phyloP scores from a whole-genome alignment of 2,888 invertebrate genomes.

The Phlogophora meticulosa region DNA sequence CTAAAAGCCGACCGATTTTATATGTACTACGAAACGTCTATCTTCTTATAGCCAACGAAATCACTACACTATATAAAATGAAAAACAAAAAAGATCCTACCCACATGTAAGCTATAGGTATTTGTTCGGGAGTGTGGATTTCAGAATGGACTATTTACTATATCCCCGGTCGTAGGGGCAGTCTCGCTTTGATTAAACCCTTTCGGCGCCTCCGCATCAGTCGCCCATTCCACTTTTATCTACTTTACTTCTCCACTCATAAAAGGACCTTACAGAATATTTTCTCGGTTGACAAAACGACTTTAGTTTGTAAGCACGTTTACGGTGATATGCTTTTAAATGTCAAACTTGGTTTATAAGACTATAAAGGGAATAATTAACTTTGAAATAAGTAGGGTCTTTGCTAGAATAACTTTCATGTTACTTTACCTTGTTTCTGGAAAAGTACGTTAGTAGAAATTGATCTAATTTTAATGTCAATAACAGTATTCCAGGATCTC shows the following conservation, averaged over 20 bases:
- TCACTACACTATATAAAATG: constrained; percentile 33
- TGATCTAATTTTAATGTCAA: constrained; percentile 14
- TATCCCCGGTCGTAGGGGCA: constrained; percentile 77
- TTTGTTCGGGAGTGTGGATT: constrained; percentile 61
- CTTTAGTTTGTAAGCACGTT: constrained; percentile 57
- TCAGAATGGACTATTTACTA: constrained; percentile 77
- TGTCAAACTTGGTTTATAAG: constrained; percentile 52
- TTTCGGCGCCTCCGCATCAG: constrained; percentile 77
- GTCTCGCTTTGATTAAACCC: constrained; percentile 86
- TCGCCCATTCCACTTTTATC: constrained; percentile 81
- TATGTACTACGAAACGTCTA: not conserved
- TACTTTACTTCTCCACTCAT: constrained; percentile 76
- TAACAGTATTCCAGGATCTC: not conserved
- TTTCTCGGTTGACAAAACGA: constrained; percentile 68
- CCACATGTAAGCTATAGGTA: constrained; percentile 52
- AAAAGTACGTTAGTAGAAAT: constrained; percentile 20
- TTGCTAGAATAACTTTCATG: constrained; percentile 37
- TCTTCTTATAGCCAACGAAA: not conserved
- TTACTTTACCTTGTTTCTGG: constrained; percentile 20
- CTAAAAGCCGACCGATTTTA: not conserved
- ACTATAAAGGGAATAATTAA: constrained; percentile 53
- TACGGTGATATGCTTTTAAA: constrained; percentile 56
- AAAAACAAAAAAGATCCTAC: constrained; percentile 35
- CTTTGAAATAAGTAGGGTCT: constrained; percentile 44
- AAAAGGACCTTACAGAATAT: constrained; percentile 78